Percentiles rank a stretch among this genome's conserved stretches.
These are phyloP conservation scores for Malachius bipustulatus DNA, from an alignment of 2,888 invertebrate species.

Conservation along the genomic window DNA sequence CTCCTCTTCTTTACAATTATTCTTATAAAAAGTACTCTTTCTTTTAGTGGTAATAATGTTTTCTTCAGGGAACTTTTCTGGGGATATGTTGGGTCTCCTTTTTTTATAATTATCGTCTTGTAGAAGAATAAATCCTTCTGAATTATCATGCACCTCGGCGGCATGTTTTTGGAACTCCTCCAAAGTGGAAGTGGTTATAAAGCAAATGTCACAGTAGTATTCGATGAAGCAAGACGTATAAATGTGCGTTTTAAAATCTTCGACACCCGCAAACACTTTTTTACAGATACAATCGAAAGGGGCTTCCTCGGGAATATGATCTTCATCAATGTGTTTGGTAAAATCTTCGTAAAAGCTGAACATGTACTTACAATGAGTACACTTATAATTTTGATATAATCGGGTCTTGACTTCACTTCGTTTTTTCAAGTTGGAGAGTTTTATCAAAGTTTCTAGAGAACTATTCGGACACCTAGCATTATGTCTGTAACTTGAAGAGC, in stretches of 20 bases:
- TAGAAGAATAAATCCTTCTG: conserved; percentile 29
- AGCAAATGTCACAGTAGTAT: conserved; percentile 35
- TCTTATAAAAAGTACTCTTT: conserved; percentile 17
- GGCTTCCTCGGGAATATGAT: conserved; percentile 23
- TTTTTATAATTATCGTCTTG: conserved; percentile 27
- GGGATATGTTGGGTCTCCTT: conserved; percentile 13
- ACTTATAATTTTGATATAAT: conserved; percentile 33
- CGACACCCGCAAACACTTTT: conserved; percentile 25
- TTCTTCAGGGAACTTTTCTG: conserved; percentile 15
- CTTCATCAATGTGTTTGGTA: conserved; percentile 31
- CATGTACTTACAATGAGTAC: conserved; percentile 30
- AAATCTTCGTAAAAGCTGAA: conserved; percentile 33
- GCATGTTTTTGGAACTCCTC: conserved; percentile 32
- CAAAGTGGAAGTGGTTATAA: conserved; percentile 25
- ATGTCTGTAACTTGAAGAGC: conserved; percentile 31
- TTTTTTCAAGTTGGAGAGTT: conserved; percentile 28
- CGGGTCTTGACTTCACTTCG: conserved; percentile 30
- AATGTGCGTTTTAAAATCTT: conserved; percentile 32
- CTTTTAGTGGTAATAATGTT: conserved; percentile 18
- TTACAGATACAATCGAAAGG: conserved; percentile 28
- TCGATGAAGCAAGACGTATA: conserved; percentile 30
- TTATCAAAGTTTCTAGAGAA: conserved; percentile 26
- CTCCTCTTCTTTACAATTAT: conserved; percentile 25
- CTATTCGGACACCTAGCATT: conserved; percentile 25
- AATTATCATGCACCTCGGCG: conserved; percentile 27